Percentiles rank a stretch among this genome's conserved stretches.
Conservation (phyloP, 2,113 vertebrate species). For the Catharus minimus region DNA sequence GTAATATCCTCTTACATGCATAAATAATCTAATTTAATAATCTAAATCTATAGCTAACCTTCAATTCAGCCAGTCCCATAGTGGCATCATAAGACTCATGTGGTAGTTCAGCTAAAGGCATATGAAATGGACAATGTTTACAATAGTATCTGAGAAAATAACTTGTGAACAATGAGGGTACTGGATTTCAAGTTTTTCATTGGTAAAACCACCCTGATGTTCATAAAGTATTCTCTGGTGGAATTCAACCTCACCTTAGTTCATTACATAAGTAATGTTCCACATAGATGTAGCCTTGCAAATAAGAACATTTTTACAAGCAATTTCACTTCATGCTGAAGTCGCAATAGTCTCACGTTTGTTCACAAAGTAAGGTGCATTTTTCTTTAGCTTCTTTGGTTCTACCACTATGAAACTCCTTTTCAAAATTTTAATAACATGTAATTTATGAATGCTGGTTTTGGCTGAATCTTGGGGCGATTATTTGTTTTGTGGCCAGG, state of each 20-base stretch:
- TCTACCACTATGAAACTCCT: neutral
- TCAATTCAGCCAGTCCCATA: neutral
- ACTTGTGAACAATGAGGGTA: neutral
- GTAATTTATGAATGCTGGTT: neutral
- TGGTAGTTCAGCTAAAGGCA: neutral
- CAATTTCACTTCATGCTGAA: neutral
- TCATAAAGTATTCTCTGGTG: neutral
- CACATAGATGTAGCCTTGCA: neutral
- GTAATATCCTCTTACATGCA: neutral
- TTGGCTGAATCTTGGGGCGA: neutral
- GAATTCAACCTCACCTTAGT: neutral
- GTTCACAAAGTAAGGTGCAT: neutral
- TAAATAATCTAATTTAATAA: neutral
- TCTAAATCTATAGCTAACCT: neutral
- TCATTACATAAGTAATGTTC: neutral
- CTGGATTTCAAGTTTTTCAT: neutral
- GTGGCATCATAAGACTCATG: neutral
- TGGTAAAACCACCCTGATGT: neutral
- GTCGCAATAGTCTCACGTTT: neutral
- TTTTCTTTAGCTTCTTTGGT: neutral
- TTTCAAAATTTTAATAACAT: neutral
- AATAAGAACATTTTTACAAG: neutral
- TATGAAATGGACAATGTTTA: neutral
- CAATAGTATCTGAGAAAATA: neutral
- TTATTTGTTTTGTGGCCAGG: constrained; percentile 71